phyloP scores from a whole-genome alignment of 2,797 vertebrate species.

The Odontamblyopus rebecca region DNA sequence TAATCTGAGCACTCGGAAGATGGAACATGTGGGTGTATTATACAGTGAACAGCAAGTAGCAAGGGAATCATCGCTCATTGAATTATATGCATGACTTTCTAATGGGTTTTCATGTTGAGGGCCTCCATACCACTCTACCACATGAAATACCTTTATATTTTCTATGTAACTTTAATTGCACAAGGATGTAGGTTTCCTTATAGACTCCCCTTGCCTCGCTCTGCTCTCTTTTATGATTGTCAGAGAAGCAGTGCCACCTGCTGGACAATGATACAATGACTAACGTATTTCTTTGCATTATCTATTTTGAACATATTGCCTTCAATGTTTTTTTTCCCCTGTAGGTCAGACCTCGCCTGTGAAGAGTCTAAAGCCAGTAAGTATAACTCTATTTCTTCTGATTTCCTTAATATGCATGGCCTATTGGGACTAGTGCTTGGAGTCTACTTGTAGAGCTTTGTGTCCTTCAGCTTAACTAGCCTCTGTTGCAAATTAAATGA shows the following conservation, averaged over 20 bases:
- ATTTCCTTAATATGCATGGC: constrained; percentile 28
- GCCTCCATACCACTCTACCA: constrained; percentile 32
- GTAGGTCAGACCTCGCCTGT: constrained; percentile 94
- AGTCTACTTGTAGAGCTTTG: constrained; percentile 60
- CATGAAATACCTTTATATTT: constrained; percentile 39
- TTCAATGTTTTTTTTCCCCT: constrained; percentile 48
- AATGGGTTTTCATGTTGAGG: constrained; percentile 18
- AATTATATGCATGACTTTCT: constrained; percentile 62
- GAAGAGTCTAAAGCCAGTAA: constrained; percentile 87
- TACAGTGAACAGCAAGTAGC: constrained; percentile 34
- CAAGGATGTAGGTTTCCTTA: constrained; percentile 50
- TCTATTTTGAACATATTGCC: constrained; percentile 32
- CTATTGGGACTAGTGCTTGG: constrained; percentile 36
- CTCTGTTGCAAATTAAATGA: constrained; percentile 67
- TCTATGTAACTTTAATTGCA: constrained; percentile 63
- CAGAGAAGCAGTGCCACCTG: constrained; percentile 66
- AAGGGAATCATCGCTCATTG: constrained; percentile 56
- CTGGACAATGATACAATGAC: constrained; percentile 32
- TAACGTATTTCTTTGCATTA: constrained; percentile 7
- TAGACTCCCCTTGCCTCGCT: constrained; percentile 49
- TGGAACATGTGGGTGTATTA: constrained; percentile 57
- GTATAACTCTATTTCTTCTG: constrained; percentile 56
- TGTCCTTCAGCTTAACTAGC: constrained; percentile 66
- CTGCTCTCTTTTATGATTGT: constrained; percentile 36
- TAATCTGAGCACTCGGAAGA: constrained; percentile 44